Percentiles rank a stretch among this genome's conserved stretches.
phyloP scores from a whole-genome alignment of 2,888 invertebrate genomes.

The Apodemia hepburni region DNA sequence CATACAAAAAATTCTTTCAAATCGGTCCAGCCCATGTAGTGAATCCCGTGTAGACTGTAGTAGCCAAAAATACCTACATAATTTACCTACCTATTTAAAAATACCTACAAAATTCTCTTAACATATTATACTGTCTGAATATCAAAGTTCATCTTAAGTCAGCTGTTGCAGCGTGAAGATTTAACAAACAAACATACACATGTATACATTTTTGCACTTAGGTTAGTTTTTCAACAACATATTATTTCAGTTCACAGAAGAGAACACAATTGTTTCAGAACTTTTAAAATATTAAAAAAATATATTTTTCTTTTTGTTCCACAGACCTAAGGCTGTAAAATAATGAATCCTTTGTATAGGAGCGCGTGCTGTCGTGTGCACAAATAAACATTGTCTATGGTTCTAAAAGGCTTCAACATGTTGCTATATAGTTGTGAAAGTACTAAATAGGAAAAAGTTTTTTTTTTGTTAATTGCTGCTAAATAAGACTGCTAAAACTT shows the following conservation, averaged over 20 bases:
- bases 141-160: too few relatives aligned
- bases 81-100: too few relatives aligned
- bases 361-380: background rate
- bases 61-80: too few relatives aligned
- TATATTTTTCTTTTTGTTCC: background rate
- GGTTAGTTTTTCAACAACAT: background rate
- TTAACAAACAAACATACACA: too few relatives aligned
- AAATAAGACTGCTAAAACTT: background rate
- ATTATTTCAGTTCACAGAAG: background rate
- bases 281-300: background rate
- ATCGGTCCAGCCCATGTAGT: too few relatives aligned
- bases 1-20: too few relatives aligned
- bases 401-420: background rate
- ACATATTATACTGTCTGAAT: too few relatives aligned
- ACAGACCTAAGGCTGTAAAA: background rate
- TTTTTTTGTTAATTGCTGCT: background rate
- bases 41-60: too few relatives aligned
- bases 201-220: background rate
- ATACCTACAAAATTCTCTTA: too few relatives aligned
- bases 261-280: background rate
- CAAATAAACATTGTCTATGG: background rate
- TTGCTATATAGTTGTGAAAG: background rate
- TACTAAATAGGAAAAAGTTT: background rate
- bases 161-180: too few relatives aligned
- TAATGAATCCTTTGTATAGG: slow-evolving; percentile 1